phyloP scores from a whole-genome alignment of 2,888 invertebrate genomes.

The Liodrosophila aerea region DNA sequence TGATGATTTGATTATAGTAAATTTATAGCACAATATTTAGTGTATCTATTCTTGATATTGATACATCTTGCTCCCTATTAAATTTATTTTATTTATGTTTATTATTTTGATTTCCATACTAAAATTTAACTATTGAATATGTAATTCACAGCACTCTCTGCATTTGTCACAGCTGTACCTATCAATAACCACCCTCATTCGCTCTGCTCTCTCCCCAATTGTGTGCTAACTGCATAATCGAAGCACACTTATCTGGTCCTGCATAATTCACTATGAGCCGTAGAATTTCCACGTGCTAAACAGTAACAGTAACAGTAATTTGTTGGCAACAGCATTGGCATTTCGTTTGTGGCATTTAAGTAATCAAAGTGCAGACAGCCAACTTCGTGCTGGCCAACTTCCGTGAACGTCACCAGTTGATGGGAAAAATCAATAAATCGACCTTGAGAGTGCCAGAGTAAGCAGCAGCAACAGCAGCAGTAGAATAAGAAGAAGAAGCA shows the following conservation, averaged over 20 bases:
- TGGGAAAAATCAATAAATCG: slow-evolving; percentile 79
- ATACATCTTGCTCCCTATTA: too few relatives aligned
- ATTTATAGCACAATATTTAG: too few relatives aligned
- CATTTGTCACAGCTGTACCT: too few relatives aligned
- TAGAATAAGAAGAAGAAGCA: neutral
- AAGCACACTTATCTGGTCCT: neutral
- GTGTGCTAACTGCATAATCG: neutral
- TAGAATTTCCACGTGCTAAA: slow-evolving; percentile 3
- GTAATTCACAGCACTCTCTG: too few relatives aligned
- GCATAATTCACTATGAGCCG: neutral
- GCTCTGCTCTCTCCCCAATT: too few relatives aligned
- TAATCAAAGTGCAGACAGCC: slow-evolving; percentile 40
- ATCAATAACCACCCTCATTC: too few relatives aligned
- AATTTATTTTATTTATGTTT: too few relatives aligned
- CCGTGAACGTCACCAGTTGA: slow-evolving; percentile 50
- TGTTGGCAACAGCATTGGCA: slow-evolving; percentile 1
- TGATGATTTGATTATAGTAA: too few relatives aligned
- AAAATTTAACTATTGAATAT: too few relatives aligned
- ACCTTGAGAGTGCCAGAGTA: slow-evolving; percentile 64
- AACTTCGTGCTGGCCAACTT: slow-evolving; percentile 48
- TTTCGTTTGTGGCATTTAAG: slow-evolving; percentile 16
- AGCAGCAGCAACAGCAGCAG: slow-evolving; percentile 8
- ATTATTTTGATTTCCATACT: too few relatives aligned
- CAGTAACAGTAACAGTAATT: neutral
- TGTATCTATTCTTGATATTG: too few relatives aligned